A percentile compares a stretch with the other conserved stretches of the same genome.
phyloP scores from a whole-genome alignment of 2,888 invertebrate genomes.

The Tiliacea aurago region DNA sequence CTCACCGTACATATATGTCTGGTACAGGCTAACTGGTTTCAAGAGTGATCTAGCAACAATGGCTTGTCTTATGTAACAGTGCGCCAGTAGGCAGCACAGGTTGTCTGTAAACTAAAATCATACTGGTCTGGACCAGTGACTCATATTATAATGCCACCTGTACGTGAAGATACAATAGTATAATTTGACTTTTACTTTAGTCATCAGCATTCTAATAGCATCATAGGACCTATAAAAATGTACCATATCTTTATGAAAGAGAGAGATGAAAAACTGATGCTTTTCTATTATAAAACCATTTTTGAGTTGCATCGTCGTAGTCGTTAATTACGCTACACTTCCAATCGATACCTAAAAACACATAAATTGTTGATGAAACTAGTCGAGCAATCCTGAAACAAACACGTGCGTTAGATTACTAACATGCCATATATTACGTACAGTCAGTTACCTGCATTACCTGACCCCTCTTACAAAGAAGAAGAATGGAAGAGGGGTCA shows the following conservation, averaged over 20 bases:
- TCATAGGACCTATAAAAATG: background rate
- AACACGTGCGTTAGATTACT: too few relatives aligned
- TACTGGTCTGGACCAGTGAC: too few relatives aligned
- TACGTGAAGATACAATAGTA: background rate
- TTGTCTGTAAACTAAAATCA: background rate
- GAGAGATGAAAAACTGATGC: too few relatives aligned
- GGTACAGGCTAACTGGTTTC: background rate
- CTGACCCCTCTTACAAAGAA: too few relatives aligned
- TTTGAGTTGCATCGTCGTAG: background rate
- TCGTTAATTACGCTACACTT: background rate
- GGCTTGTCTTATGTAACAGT: slow-evolving; percentile 9
- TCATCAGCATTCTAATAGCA: background rate
- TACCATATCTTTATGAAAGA: background rate
- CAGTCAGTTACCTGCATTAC: too few relatives aligned
- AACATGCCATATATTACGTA: too few relatives aligned
- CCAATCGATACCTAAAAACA: background rate
- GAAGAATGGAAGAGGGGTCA: too few relatives aligned
- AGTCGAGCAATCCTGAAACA: background rate
- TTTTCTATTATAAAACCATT: background rate
- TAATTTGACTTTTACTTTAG: background rate
- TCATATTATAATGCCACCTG: background rate
- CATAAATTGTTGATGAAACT: background rate
- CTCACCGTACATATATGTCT: background rate
- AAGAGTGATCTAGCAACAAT: background rate
- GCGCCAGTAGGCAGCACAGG: background rate